phyloP scores from a whole-genome alignment of 1,140 invertebrate species.

The Philotrypesis tridentata region DNA sequence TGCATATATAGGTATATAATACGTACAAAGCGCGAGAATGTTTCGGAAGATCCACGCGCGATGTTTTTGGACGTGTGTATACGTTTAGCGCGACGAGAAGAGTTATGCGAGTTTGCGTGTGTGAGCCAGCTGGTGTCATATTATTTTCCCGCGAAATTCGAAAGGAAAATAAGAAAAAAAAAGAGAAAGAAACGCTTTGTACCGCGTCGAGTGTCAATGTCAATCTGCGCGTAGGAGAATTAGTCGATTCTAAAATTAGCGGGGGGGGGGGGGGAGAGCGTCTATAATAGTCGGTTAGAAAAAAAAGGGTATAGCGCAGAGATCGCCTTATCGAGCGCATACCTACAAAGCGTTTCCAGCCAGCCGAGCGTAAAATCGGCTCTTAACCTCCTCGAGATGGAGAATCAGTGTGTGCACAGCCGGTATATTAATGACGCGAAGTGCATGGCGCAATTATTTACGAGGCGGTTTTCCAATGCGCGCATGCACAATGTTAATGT shows the following conservation, averaged over 20 bases:
- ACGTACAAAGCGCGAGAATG: constrained; percentile 1
- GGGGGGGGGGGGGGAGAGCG: too few species aligned
- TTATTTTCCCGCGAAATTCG: neutral
- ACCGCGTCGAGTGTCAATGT: neutral
- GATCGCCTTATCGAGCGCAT: too few species aligned
- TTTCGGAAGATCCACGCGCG: neutral
- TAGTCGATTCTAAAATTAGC: neutral
- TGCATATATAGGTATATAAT: too few species aligned
- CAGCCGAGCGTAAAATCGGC: neutral
- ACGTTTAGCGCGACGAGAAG: too few species aligned
- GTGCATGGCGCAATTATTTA: neutral
- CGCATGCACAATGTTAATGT: neutral
- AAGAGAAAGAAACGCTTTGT: neutral
- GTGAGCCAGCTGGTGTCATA: too few species aligned
- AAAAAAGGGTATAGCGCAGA: neutral
- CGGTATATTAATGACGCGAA: neutral
- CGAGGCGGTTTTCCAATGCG: neutral
- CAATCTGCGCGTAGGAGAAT: neutral
- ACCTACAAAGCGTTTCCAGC: neutral
- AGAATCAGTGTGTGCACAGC: neutral
- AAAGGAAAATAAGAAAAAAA: neutral
- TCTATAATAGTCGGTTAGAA: neutral
- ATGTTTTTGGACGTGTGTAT: neutral
- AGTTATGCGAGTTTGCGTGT: too few species aligned
- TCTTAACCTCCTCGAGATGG: neutral